Percentiles rank a stretch among this genome's conserved stretches.
These are phyloP conservation scores for Otis tarda DNA, from an alignment of 2,113 vertebrate genomes.

Conservation along the genomic window DNA sequence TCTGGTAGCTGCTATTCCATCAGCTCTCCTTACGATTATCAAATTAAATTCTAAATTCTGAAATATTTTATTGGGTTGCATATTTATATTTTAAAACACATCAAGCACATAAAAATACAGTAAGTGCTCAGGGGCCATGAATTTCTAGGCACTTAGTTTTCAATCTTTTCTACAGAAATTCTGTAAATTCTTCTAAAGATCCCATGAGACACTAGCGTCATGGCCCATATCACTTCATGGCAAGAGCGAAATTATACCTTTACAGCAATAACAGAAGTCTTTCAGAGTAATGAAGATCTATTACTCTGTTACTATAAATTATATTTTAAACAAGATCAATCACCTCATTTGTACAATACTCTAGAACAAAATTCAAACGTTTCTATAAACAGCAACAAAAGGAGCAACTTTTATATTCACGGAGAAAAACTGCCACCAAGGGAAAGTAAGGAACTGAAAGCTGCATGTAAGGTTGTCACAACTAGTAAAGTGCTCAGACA, in stretches of 20 bases:
- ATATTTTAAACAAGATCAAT: not conserved
- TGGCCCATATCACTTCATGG: not conserved
- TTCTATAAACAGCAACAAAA: not conserved
- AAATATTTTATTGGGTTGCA: not conserved
- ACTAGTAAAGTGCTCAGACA: not conserved
- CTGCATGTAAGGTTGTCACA: not conserved
- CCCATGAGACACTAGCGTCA: not conserved
- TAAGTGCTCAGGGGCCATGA: not conserved
- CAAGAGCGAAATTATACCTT: not conserved
- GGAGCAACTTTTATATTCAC: not conserved
- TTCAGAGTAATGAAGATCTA: not conserved
- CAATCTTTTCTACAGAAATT: not conserved
- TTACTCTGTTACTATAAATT: not conserved
- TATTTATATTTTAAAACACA: not conserved
- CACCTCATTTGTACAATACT: not conserved
- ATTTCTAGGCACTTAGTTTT: conserved; percentile 10
- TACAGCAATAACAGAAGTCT: not conserved
- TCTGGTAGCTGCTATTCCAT: not conserved
- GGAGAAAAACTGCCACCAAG: not conserved
- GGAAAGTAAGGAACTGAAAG: not conserved
- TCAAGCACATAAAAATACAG: not conserved
- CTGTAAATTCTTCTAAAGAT: not conserved
- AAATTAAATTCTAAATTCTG: not conserved
- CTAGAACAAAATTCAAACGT: not conserved
- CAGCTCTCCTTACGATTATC: not conserved